Evolutionary conservation across 2,797 vertebrate species (phyloP), one percentile per base, ranked within the genome.

Genomic region (Scomberomorus guttatus): DNA sequence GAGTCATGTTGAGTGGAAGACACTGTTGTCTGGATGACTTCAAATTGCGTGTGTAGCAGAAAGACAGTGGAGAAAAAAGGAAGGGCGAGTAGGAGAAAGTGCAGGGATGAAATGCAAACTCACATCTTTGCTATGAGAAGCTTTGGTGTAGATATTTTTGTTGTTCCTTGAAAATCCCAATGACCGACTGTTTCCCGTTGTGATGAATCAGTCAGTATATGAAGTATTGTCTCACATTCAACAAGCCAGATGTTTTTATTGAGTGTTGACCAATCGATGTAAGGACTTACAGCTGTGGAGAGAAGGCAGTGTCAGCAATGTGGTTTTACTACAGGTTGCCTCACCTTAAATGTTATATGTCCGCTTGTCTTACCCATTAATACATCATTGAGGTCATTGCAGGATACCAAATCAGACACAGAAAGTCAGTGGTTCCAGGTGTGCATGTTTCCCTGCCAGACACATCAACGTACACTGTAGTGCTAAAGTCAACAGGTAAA

Each of bases 311-410:
- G 24, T 72, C 48, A 42, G 42, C 72, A 34, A 67, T 57, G 15
- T 59, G 39, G 46, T 71, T 75, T 80, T 79, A 72, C 72, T 59
- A 25, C 54, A 62, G 20, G 44, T 82, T 85, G 58, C 80, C 75
- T 77, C 67, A 59, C 9, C 64, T 73, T 44, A 44, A 42, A 54
- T 63, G 24, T 24, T 29, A 27, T 72, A 17, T 4, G 8, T 54
- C 64, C 55, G 60, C 32, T 11, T 63, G 18, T 57, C 3, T 56
- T 2, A 48, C 39, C 29, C 51, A 29, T 37, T 42, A 10, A 50
- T 51, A 34, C 6, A 77, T 48, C 15, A 61, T 69, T 58, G 5
- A 61, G 15, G 70, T 44, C 24, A 14, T 17, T 39, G 18, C n/a
- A 44, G 48, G 51, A 51, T 50, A 51, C 29, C 12, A 18, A 46